These are phyloP conservation scores for Ectemnius continuus DNA, from an alignment of 2,888 invertebrate genomes.

Conservation along the genomic window DNA sequence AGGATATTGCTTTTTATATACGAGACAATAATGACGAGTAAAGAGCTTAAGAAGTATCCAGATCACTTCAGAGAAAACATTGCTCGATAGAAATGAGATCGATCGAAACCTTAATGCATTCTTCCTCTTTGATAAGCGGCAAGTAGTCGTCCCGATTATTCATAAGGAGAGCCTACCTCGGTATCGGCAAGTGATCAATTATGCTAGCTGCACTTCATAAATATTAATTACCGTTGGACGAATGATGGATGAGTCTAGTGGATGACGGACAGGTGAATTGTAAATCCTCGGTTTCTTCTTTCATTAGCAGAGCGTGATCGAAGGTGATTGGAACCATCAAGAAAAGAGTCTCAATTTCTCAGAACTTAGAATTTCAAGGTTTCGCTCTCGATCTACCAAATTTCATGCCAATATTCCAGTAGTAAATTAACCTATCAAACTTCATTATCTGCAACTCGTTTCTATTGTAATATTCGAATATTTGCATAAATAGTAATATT, in stretches of 20 bases:
- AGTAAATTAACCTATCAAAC: too few relatives aligned
- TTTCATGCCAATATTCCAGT: too few relatives aligned
- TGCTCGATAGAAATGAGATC: neutral
- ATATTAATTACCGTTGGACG: conserved; percentile 1
- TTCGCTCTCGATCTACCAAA: too few relatives aligned
- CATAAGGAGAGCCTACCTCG: conserved; percentile 1
- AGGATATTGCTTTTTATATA: too few relatives aligned
- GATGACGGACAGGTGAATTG: neutral
- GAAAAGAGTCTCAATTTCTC: too few relatives aligned
- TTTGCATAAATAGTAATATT: too few relatives aligned
- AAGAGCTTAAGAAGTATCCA: too few relatives aligned
- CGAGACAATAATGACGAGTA: too few relatives aligned
- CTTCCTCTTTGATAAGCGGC: neutral
- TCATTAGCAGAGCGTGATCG: neutral
- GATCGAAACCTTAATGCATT: neutral
- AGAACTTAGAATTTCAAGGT: too few relatives aligned
- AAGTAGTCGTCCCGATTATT: neutral
- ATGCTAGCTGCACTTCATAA: neutral
- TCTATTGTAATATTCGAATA: too few relatives aligned
- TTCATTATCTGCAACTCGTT: too few relatives aligned
- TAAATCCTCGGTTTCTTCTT: neutral
- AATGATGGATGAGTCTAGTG: neutral
- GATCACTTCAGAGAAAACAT: too few relatives aligned
- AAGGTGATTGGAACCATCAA: neutral
- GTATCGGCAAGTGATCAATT: neutral